Conservation (phyloP, 2,113 vertebrate species). For the Solea senegalensis region DNA sequence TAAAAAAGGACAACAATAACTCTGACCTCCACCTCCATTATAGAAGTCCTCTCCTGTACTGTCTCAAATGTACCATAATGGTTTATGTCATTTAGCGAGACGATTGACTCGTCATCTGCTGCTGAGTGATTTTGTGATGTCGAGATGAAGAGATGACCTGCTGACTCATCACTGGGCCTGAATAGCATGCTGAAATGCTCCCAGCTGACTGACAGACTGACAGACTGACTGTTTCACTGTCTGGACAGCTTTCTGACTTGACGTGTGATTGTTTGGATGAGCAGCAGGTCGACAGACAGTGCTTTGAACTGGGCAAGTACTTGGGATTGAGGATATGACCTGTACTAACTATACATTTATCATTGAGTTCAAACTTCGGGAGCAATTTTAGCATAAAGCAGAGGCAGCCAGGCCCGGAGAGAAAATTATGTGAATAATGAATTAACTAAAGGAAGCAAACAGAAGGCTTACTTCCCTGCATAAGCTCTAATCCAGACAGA, state of each 20-base stretch:
- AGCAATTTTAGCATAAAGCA: too few species aligned
- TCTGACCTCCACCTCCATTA: neutral
- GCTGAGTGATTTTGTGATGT: neutral
- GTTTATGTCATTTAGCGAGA: constrained; percentile 4
- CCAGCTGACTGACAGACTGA: neutral
- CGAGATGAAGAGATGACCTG: constrained; percentile 3
- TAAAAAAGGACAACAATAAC: neutral
- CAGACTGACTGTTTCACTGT: constrained; percentile 1
- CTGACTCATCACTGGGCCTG: constrained; percentile 3
- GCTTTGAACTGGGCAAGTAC: neutral
- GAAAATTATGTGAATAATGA: constrained; percentile 6
- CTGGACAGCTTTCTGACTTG: neutral
- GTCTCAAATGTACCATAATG: constrained; percentile 14
- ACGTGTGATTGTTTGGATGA: constrained; percentile 1
- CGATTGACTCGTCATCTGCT: constrained; percentile 3
- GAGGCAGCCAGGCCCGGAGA: neutral
- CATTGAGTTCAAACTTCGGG: too few species aligned
- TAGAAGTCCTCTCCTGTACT: constrained; percentile 1
- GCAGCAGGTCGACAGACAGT: neutral
- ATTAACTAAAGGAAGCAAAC: constrained; percentile 9
- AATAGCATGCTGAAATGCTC: neutral
- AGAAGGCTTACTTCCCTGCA: constrained; percentile 1
- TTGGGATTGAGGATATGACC: neutral
- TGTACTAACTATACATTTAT: neutral
- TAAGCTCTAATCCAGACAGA: constrained; percentile 33